Conservation (phyloP, 2,113 vertebrate species). For the Caranx ignobilis region DNA sequence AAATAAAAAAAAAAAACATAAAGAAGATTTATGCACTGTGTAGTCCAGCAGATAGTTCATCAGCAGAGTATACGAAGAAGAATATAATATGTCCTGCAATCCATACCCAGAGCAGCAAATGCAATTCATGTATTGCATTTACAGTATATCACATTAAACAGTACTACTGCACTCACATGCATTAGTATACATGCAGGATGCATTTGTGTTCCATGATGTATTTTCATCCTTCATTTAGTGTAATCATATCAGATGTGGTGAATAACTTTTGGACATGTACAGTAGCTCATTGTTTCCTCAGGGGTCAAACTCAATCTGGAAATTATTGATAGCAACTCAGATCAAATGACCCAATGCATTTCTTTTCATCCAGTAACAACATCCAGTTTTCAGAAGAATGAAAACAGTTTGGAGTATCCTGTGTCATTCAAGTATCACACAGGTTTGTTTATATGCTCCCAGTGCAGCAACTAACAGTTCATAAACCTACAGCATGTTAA, state of each 20-base stretch:
- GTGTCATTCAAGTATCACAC: neutral
- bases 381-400: neutral
- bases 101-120: slow-evolving; percentile 4
- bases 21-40: neutral
- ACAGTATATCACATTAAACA: slow-evolving; percentile 28
- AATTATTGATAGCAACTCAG: neutral
- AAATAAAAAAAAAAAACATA: neutral
- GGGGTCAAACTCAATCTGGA: slow-evolving; percentile 2
- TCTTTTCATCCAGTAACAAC: neutral
- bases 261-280: neutral
- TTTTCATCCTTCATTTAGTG: slow-evolving; percentile 1
- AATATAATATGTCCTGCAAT: neutral
- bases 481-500: slow-evolving; percentile 22
- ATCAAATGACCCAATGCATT: slow-evolving; percentile 17
- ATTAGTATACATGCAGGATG: neutral
- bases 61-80: neutral
- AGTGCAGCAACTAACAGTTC: slow-evolving; percentile 35
- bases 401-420: neutral
- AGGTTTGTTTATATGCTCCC: slow-evolving; percentile 6
- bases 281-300: slow-evolving; percentile 4
- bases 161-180: neutral
- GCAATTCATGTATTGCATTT: slow-evolving; percentile 12
- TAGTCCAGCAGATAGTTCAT: neutral
- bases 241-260: neutral
- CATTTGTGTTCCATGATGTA: neutral